These are phyloP conservation scores for Antechinus stuartii DNA, from an alignment of 2,113 vertebrate genomes.

Conservation along the genomic window DNA sequence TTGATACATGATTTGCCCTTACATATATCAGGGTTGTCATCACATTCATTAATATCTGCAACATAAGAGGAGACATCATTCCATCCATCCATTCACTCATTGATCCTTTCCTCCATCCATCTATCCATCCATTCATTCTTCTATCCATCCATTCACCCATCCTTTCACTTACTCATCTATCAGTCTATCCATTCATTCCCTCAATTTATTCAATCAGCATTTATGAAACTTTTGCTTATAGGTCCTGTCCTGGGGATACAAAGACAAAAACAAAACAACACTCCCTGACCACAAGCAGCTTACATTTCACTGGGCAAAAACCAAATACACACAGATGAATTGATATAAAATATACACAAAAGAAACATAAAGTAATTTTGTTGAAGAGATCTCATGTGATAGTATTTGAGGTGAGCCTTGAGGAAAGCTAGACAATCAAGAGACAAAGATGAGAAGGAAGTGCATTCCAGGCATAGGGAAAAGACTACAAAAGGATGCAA, in stretches of 20 bases:
- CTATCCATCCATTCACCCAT: not conserved
- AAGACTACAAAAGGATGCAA: not conserved
- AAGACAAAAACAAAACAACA: not conserved
- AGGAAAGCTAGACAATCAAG: not conserved
- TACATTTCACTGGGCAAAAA: not conserved
- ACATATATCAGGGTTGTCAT: not conserved
- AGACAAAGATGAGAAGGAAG: not conserved
- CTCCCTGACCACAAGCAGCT: not conserved
- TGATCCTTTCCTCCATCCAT: not conserved
- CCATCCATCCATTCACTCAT: not conserved
- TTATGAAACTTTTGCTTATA: not conserved
- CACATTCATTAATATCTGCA: not conserved
- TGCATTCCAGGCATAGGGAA: not conserved
- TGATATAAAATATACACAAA: not conserved
- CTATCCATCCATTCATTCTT: not conserved
- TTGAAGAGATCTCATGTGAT: not conserved
- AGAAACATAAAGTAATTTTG: not conserved
- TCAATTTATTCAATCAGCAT: not conserved
- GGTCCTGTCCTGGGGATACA: not conserved
- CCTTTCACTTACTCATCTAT: not conserved
- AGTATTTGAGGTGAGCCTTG: not conserved
- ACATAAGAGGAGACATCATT: not conserved
- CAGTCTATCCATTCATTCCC: not conserved
- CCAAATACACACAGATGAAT: not conserved
- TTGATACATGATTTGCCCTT: not conserved